Base-by-base conservation (phyloP, 2,113 vertebrate genomes). In the Oreochromis niloticus region DNA sequence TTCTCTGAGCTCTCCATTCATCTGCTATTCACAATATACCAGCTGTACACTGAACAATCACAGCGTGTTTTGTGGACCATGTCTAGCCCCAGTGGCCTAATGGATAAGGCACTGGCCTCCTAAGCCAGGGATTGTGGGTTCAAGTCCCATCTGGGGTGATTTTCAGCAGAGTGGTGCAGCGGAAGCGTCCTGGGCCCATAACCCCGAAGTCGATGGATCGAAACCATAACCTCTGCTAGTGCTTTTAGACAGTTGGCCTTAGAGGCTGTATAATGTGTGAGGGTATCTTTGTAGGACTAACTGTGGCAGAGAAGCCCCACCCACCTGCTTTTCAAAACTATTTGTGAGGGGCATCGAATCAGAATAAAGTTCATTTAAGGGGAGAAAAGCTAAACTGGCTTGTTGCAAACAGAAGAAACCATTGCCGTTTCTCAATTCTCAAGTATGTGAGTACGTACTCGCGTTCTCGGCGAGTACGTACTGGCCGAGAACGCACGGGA, bases 171-270 rank as follows among this genome's bases (percentile, higher is more conserved):
- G 96, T 97, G 96, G 94, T 94, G 94, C 96, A 97, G 96, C 96
- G 94, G 96, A 97, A 96, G 95, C 95, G 96, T 97, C 95, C 96
- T 97, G 96, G 96, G 96, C 96, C 95, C 96, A 96, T 96, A 96
- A 97, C 96, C 96, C 96, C 96, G 96, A 96, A 95, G 96, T 96
- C 92, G 94, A 97, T 96, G 95, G 94, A 96, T 97, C 94, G 94
- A 97, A 96, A 96, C 96, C 96, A 96, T 96, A 3, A 24, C 95
- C 96, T 97, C 95, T 97, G 36, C 36, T 22, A 2, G 1, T 0
- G 4, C 19, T 8, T 41, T 68, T 22, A 39, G 61, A 66, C 19
- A 66, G 19, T 39, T 66, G 19, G 61, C 34, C 6, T 39, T 66
- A 66, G 19, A 22, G 34, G 34, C 10, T 68, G 19, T 39, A 68